Conservation (phyloP, 2,888 invertebrate species). For the Machimus atricapillus region DNA sequence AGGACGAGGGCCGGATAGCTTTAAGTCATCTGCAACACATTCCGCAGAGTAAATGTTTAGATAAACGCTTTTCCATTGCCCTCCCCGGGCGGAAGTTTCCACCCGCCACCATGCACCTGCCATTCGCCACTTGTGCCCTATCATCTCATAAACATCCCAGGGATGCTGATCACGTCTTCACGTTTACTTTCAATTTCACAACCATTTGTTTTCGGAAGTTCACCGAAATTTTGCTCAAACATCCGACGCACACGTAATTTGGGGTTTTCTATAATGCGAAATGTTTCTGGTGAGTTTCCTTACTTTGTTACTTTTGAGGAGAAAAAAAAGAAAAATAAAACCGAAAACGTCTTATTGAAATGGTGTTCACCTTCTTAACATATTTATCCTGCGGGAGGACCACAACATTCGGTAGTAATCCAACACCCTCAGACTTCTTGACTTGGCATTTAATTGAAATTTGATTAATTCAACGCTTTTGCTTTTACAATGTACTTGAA, state of each 20-base stretch:
- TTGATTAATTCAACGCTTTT: neutral
- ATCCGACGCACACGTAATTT: constrained; percentile 8
- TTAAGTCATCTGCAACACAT: neutral
- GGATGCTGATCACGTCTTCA: constrained; percentile 23
- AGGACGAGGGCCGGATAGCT: neutral
- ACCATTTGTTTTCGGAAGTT: constrained; percentile 16
- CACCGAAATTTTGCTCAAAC: neutral
- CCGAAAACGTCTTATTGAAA: neutral
- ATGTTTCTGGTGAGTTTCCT: neutral
- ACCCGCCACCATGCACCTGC: neutral
- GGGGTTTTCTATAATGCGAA: neutral
- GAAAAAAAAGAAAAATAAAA: neutral
- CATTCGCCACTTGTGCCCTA: neutral
- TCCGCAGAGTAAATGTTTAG: neutral
- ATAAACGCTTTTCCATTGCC: neutral
- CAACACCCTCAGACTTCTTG: neutral
- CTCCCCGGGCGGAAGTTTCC: neutral
- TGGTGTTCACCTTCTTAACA: neutral
- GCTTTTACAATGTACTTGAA: neutral
- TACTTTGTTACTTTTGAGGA: neutral
- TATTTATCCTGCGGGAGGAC: neutral
- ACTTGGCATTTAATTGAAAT: neutral
- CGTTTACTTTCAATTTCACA: constrained; percentile 23
- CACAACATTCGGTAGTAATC: neutral
- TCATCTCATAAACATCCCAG: neutral